Percentiles rank a stretch among this genome's conserved stretches.
phyloP scores from a whole-genome alignment of 2,888 invertebrate genomes.

The Opisthograptis luteolata region DNA sequence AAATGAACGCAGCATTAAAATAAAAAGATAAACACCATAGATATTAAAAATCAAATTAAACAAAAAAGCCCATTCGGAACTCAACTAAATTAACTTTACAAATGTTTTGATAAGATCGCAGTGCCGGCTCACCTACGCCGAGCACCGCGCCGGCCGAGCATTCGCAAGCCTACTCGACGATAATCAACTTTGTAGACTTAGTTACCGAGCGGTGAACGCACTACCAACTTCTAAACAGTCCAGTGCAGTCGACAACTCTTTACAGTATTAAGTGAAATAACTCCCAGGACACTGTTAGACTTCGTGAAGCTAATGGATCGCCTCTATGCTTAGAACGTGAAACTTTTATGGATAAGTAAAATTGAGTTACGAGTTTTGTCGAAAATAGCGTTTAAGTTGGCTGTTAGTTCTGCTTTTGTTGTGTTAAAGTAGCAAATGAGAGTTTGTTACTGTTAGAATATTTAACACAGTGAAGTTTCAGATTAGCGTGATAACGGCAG shows the following conservation, averaged over 20 bases:
- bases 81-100: slow-evolving; percentile 58
- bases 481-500: slow-evolving; percentile 3
- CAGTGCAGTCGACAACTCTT: slow-evolving; percentile 69
- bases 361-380: slow-evolving; percentile 69
- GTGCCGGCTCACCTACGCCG: slow-evolving; percentile 56
- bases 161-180: slow-evolving; percentile 51
- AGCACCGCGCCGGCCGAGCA: slow-evolving; percentile 32
- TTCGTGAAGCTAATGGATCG: slow-evolving; percentile 75
- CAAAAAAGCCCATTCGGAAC: slow-evolving; percentile 41
- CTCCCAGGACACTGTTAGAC: slow-evolving; percentile 72
- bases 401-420: slow-evolving; percentile 55
- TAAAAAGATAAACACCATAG: slow-evolving; percentile 39
- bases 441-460: slow-evolving; percentile 29
- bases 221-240: slow-evolving; percentile 66
- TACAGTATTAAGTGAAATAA: slow-evolving; percentile 78
- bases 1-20: slow-evolving; percentile 35
- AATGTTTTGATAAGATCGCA: slow-evolving; percentile 58
- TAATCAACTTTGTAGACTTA: slow-evolving; percentile 65
- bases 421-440: slow-evolving; percentile 42
- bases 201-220: slow-evolving; percentile 51
- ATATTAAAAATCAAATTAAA: slow-evolving; percentile 50
- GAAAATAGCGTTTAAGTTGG: slow-evolving; percentile 68
- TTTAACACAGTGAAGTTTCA: slow-evolving; percentile 22
- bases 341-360: slow-evolving; percentile 79
- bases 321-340: slow-evolving; percentile 70